Conservation (phyloP, 2,113 vertebrate genomes). For the Pycnonotus jocosus region DNA sequence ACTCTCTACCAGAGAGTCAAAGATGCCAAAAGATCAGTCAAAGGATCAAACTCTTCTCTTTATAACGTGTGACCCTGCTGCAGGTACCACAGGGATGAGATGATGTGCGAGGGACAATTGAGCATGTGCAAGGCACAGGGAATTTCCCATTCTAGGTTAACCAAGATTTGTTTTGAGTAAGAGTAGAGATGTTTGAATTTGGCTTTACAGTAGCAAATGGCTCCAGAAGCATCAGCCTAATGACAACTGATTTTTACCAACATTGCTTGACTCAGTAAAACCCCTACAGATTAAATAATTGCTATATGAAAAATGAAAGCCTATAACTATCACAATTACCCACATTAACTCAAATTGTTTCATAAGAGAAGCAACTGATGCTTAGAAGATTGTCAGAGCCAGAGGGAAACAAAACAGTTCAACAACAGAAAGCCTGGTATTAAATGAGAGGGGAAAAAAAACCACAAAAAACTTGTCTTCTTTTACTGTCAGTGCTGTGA, state of each 20-base stretch:
- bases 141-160: neutral
- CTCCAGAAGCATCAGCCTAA: neutral
- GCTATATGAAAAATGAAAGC: conserved; percentile 33
- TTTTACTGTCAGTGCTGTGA: neutral
- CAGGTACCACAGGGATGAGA: neutral
- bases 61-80: neutral
- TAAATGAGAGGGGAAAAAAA: neutral
- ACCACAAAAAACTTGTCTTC: neutral
- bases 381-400: conserved; percentile 52
- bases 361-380: conserved; percentile 45
- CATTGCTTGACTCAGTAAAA: neutral
- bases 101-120: too few species aligned
- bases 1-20: neutral
- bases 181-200: neutral
- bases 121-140: neutral
- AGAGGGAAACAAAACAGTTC: conserved; percentile 54
- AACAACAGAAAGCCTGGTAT: conserved; percentile 22
- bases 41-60: neutral
- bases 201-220: neutral
- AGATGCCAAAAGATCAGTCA: neutral
- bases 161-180: neutral
- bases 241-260: conserved; percentile 9
- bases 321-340: conserved; percentile 52
- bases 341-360: conserved; percentile 56
- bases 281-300: conserved; percentile 57